phyloP scores from a whole-genome alignment of 2,888 invertebrate genomes.

The Pristionchus exspectatus region DNA sequence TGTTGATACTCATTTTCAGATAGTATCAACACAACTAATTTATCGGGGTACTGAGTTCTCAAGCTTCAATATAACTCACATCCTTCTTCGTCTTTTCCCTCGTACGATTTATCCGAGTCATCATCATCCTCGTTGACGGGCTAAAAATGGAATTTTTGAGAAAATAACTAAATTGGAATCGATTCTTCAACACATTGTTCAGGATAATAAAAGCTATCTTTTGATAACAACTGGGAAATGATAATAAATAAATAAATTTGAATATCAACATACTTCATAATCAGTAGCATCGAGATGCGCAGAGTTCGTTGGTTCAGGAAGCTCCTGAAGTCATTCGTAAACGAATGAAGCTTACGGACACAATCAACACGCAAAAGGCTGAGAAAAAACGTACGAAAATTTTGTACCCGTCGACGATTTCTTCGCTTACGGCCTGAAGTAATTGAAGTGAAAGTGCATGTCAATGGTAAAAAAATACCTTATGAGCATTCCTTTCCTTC shows the following conservation, averaged over 20 bases:
- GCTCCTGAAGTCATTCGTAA: background rate
- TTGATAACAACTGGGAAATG: no score
- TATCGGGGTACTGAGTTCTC: background rate
- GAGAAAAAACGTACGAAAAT: background rate
- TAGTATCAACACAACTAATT: background rate
- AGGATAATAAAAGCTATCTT: no score
- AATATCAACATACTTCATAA: background rate
- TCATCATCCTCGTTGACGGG: slow-evolving; percentile 17
- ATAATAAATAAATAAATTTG: background rate
- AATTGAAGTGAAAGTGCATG: background rate
- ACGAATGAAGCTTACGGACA: background rate
- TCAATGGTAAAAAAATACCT: background rate
- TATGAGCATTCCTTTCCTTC: background rate
- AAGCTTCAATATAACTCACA: background rate
- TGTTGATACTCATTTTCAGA: background rate
- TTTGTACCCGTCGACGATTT: slow-evolving; percentile 1
- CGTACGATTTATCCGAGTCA: slow-evolving; percentile 16
- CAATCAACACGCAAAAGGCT: background rate
- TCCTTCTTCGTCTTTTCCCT: background rate
- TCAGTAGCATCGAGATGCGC: background rate
- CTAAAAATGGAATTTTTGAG: background rate
- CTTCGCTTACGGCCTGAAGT: background rate
- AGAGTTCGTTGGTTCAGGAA: background rate
- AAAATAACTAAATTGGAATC: no score
- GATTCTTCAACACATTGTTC: no score